A percentile compares a stretch with the other conserved stretches of the same genome.
Evolutionary conservation across 1,140 invertebrate genomes (phyloP).

Genomic region (Drosophila burlai): DNA sequence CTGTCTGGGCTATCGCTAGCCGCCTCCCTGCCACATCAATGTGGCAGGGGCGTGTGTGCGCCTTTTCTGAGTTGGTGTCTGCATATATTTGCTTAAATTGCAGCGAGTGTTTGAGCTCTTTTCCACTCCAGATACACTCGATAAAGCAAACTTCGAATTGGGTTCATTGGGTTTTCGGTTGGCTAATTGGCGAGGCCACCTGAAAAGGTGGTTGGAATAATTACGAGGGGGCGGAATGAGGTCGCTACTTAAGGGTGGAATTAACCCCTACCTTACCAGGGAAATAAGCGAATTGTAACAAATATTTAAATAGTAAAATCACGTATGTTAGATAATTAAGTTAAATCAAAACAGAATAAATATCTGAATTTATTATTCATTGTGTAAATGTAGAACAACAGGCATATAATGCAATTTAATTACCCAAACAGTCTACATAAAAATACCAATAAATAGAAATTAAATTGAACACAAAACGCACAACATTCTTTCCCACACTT

Average conservation of each 20-base stretch:
- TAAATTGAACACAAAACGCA: background rate
- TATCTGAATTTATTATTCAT: background rate
- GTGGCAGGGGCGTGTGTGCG: constrained; percentile 26
- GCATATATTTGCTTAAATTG: constrained; percentile 81
- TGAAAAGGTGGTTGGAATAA: constrained; percentile 26
- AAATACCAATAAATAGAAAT: constrained; percentile 4
- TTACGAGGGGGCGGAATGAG: background rate
- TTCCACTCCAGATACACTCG: constrained; percentile 37
- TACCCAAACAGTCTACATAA: background rate
- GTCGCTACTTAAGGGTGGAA: background rate
- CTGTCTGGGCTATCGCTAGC: constrained; percentile 65
- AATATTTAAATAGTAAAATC: background rate
- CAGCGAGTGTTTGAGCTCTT: constrained; percentile 44
- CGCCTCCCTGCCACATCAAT: constrained; percentile 1
- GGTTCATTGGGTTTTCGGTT: constrained; percentile 22
- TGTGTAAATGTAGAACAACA: background rate
- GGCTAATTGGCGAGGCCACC: constrained; percentile 37
- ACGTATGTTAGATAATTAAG: background rate
- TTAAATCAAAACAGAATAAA: background rate
- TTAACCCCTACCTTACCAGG: background rate
- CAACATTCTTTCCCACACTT: background rate
- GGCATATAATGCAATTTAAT: background rate
- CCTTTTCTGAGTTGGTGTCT: constrained; percentile 51
- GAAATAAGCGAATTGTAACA: background rate
- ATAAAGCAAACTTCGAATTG: constrained; percentile 44